These are phyloP conservation scores for Drosophila orosa DNA, from an alignment of 1,140 invertebrate species.

Conservation along the genomic window DNA sequence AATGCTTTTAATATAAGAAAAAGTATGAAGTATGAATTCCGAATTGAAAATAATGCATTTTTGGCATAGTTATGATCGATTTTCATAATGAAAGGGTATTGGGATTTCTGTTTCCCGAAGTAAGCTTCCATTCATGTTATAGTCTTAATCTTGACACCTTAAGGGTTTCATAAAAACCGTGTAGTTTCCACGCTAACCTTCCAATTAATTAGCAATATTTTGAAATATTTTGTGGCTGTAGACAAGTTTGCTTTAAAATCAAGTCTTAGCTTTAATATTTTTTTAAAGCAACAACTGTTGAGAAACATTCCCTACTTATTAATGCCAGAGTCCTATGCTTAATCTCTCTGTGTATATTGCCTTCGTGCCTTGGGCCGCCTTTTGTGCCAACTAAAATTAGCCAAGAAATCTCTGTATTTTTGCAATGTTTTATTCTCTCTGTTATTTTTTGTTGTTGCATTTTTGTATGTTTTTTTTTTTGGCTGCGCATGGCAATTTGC, in stretches of 20 bases:
- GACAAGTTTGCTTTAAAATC: background rate
- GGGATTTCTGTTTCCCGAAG: too few species aligned
- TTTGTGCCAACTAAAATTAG: constrained; percentile 67
- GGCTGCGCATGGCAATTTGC: constrained; percentile 27
- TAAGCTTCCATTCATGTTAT: too few species aligned
- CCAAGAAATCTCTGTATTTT: constrained; percentile 12
- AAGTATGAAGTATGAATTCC: too few species aligned
- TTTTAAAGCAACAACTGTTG: background rate
- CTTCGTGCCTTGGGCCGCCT: constrained; percentile 35
- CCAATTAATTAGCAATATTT: background rate
- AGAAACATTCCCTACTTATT: background rate
- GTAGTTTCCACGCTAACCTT: background rate
- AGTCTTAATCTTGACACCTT: too few species aligned
- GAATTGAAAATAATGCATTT: too few species aligned
- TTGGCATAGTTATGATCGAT: too few species aligned
- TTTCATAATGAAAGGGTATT: too few species aligned
- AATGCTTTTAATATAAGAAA: too few species aligned
- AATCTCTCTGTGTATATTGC: constrained; percentile 8
- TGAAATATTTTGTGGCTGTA: background rate
- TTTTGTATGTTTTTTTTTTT: constrained; percentile 7
- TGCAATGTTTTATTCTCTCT: constrained; percentile 4
- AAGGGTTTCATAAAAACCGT: too few species aligned
- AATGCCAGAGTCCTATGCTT: background rate
- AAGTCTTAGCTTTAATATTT: too few species aligned
- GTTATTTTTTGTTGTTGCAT: background rate